Base-by-base conservation (phyloP, 2,797 vertebrate species). In the Chaetophractus vellerosus region DNA sequence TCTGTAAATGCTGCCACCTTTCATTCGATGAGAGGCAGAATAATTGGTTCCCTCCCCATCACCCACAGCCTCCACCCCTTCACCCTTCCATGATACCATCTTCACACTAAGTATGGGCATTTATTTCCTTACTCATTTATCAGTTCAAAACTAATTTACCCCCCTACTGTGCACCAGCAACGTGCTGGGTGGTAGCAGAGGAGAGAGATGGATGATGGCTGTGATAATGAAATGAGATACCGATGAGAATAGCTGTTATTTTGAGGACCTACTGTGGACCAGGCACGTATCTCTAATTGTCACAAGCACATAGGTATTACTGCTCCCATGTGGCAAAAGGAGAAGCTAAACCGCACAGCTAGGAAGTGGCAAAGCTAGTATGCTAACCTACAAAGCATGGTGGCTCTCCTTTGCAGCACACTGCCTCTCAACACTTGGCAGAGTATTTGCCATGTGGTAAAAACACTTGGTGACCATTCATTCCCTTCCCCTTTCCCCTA, bases 271-370 rank as follows among this genome's bases (percentile, higher is more conserved):
- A 16, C 72, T 90, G 31, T 63, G 24, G 45, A 78, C 10, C 38
- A 90, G 57, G 64, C 50, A 82, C n/a, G 19, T 36, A 41, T 52
- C 82, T 93, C 72, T 95, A 84, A 90, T 63, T 89, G 95, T 88
- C 92, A 86, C 86, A 92, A 68, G 76, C 48, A 38, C 38, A 16
- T 88, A 84, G n/a, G 48, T 74, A 59, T 83, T 84, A 50, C 41
- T 52, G 33, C 88, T 92, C 64, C 83, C 72, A 18, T 71, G 41
- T 88, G 64, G 50, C 28, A 18, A 9, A n/a, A 31, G 45, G 84
- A 84, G 69, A 93, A 93, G 90, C 76, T 19, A 87, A 41, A 71
- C 76, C 52, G 88, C 41, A 52, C 61, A 84, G 52, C 66, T 61
- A 64, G 75, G 31, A 36, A 88, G 72, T 94, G 64, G 69, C 50